A percentile compares a stretch with the other conserved stretches of the same genome.
Evolutionary conservation across 1,140 invertebrate species (phyloP).

Genomic region (Wiebesia pumilae): DNA sequence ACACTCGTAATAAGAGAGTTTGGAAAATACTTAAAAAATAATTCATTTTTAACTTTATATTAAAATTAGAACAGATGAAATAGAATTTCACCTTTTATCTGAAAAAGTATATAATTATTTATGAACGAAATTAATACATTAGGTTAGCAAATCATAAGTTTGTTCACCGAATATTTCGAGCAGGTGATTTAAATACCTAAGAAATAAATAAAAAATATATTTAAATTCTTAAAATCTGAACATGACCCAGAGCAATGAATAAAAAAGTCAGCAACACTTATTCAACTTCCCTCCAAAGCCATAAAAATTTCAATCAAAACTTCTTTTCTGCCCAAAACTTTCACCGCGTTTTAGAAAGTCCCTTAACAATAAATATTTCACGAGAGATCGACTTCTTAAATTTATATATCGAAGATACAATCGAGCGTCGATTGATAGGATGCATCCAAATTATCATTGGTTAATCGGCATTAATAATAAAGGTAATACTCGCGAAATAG

Average conservation of each 20-base stretch:
- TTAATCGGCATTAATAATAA: not conserved
- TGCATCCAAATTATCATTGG: not conserved
- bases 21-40: too few species aligned
- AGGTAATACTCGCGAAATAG: not conserved
- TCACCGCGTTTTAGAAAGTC: slow-evolving; percentile 39
- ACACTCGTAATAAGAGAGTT: too few species aligned
- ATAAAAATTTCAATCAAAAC: slow-evolving; percentile 27
- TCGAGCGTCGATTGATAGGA: not conserved
- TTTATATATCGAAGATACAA: not conserved
- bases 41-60: too few species aligned
- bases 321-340: slow-evolving; percentile 23
- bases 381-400: not conserved
- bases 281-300: not conserved
- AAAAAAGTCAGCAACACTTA: not conserved
- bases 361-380: slow-evolving; percentile 16
- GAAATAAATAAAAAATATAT: not conserved
- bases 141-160: not conserved
- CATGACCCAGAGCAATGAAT: not conserved
- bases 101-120: too few species aligned
- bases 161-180: not conserved
- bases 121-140: too few species aligned
- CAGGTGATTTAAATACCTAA: not conserved
- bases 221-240: not conserved
- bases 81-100: too few species aligned
- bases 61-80: too few species aligned